These are phyloP conservation scores for Plectus sambesii DNA, from an alignment of 1,140 invertebrate species.

Conservation along the genomic window DNA sequence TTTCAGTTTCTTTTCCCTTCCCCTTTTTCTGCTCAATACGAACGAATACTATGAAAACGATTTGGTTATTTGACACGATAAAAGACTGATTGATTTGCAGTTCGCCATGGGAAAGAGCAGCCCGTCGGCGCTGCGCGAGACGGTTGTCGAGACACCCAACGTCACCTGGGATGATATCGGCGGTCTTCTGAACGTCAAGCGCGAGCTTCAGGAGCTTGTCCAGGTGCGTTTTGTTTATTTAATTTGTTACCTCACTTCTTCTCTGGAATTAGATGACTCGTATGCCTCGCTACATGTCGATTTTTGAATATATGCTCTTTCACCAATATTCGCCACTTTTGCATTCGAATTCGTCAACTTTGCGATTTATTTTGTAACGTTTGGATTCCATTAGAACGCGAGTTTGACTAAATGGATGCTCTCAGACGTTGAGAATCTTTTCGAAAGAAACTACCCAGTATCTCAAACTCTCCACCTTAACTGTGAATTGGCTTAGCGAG, in stretches of 20 bases:
- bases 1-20: conserved; percentile 45
- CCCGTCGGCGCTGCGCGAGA: conserved; percentile 91
- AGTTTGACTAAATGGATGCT: too few relatives aligned
- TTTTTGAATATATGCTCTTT: neutral
- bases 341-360: neutral
- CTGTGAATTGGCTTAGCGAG: conserved; percentile 22
- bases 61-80: too few relatives aligned
- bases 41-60: too few relatives aligned
- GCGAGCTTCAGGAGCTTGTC: conserved; percentile 89
- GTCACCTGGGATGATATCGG: conserved; percentile 96
- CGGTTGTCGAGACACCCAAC: conserved; percentile 94
- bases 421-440: too few relatives aligned
- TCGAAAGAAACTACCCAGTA: neutral
- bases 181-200: conserved; percentile 88
- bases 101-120: conserved; percentile 96
- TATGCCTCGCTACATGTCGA: neutral
- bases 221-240: too few relatives aligned
- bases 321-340: conserved; percentile 2
- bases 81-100: conserved; percentile 46
- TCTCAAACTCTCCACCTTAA: neutral
- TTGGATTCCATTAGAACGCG: too few relatives aligned
- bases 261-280: too few relatives aligned
- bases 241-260: too few relatives aligned
- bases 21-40: conserved; percentile 8
- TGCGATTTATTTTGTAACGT: too few relatives aligned